Evolutionary conservation across 2,113 vertebrate genomes (phyloP).

Genomic region (Serilophus lunatus): DNA sequence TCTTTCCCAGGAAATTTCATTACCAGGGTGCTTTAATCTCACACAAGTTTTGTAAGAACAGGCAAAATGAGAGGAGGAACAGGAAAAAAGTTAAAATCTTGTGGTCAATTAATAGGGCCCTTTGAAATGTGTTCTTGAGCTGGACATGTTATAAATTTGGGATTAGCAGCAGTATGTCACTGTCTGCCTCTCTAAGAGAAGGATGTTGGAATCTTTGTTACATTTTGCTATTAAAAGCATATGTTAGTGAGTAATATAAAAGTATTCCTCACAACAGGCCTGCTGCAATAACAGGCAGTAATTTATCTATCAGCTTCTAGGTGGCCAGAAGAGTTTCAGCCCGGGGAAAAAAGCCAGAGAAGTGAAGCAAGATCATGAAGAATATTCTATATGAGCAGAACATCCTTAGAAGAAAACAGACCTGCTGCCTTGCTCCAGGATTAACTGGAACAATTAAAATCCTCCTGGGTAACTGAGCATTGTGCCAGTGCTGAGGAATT

Average conservation of each 20-base stretch:
- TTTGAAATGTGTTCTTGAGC: background rate
- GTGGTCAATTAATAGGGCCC: background rate
- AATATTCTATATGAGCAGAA: background rate
- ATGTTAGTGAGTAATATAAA: background rate
- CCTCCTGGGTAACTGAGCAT: background rate
- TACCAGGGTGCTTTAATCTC: background rate
- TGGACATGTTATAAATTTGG: background rate
- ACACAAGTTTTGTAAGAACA: background rate
- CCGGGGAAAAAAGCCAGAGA: background rate
- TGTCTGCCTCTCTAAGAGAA: background rate
- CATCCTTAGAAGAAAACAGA: background rate
- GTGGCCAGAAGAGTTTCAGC: background rate
- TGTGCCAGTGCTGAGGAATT: background rate
- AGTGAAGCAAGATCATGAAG: background rate
- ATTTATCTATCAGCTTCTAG: background rate
- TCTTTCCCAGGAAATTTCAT: background rate
- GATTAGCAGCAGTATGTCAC: background rate
- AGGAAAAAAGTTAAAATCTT: background rate
- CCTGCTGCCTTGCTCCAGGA: background rate
- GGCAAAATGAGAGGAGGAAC: background rate
- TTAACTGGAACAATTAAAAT: background rate
- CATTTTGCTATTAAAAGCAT: constrained; percentile 44
- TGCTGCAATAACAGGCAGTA: background rate
- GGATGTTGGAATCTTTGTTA: background rate
- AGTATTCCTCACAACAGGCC: background rate